Conservation (phyloP, 2,113 vertebrate genomes). For the Motacilla alba region DNA sequence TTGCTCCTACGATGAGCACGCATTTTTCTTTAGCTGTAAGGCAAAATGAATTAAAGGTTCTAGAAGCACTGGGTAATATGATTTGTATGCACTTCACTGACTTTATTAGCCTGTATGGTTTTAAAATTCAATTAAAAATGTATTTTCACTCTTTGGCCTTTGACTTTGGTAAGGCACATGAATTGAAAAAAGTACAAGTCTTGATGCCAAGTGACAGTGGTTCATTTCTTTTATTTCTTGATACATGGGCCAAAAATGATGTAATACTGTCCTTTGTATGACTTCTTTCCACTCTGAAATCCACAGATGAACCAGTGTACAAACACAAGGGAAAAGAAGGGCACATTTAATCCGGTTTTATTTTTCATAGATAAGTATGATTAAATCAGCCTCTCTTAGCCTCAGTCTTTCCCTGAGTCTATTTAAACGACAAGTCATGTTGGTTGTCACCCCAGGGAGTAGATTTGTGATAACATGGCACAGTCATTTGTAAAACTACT, state of each 20-base stretch:
- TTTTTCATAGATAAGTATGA: not conserved
- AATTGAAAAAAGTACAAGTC: not conserved
- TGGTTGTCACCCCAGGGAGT: not conserved
- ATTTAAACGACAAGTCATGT: not conserved
- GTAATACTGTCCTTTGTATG: not conserved
- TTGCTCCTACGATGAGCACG: constrained; percentile 55
- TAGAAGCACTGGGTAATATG: constrained; percentile 56
- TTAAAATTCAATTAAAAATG: constrained; percentile 62
- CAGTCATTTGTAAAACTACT: constrained; percentile 19
- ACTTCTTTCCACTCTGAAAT: not conserved
- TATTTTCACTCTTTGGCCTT: constrained; percentile 38
- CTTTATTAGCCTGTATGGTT: constrained; percentile 61
- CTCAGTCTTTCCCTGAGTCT: not conserved
- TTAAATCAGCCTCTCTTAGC: not conserved
- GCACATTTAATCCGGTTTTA: not conserved
- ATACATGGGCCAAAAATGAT: not conserved
- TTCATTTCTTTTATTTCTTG: not conserved
- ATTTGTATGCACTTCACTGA: constrained; percentile 63
- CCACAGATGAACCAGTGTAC: not conserved
- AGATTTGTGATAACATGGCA: not conserved
- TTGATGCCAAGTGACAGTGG: not conserved
- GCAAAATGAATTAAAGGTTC: constrained; percentile 55
- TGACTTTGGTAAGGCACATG: constrained; percentile 31
- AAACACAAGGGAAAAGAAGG: not conserved
- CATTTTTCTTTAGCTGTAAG: constrained; percentile 63